phyloP scores from a whole-genome alignment of 2,797 vertebrate genomes.

The Miichthys miiuy region DNA sequence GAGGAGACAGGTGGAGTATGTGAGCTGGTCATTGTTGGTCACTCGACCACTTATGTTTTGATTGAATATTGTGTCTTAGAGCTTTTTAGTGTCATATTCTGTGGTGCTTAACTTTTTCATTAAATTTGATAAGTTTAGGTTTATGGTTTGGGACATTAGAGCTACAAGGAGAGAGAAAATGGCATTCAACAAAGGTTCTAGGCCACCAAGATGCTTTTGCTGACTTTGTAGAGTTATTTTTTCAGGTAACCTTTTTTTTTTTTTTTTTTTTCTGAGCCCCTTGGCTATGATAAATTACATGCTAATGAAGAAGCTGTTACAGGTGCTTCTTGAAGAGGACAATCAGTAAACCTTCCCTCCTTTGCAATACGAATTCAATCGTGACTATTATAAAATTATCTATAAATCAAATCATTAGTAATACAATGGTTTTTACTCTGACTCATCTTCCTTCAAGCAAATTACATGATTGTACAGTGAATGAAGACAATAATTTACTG shows the following conservation, averaged over 20 bases:
- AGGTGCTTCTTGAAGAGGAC: constrained; percentile 2
- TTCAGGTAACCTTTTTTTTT: neutral
- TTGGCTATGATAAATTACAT: constrained; percentile 1
- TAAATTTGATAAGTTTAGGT: neutral
- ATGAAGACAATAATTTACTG: constrained; percentile 29
- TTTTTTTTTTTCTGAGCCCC: neutral
- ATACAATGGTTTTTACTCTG: neutral
- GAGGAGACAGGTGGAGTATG: neutral
- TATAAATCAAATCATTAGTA: neutral
- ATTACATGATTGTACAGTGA: constrained; percentile 28
- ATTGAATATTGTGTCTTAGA: constrained; percentile 1
- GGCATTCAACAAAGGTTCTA: neutral
- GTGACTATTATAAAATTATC: neutral
- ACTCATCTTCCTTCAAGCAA: constrained; percentile 14
- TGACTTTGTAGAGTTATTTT: constrained; percentile 9
- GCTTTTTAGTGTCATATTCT: neutral
- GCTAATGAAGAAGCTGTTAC: neutral
- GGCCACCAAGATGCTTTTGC: constrained; percentile 1
- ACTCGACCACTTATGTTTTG: neutral
- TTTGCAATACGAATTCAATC: neutral
- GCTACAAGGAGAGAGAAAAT: neutral
- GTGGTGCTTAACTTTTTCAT: neutral
- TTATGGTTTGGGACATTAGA: neutral
- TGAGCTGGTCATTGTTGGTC: too few relatives aligned
- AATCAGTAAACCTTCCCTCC: too few relatives aligned